Evolutionary conservation across 2,888 invertebrate genomes (phyloP).

Genomic region (Ditylenchus weischeri): DNA sequence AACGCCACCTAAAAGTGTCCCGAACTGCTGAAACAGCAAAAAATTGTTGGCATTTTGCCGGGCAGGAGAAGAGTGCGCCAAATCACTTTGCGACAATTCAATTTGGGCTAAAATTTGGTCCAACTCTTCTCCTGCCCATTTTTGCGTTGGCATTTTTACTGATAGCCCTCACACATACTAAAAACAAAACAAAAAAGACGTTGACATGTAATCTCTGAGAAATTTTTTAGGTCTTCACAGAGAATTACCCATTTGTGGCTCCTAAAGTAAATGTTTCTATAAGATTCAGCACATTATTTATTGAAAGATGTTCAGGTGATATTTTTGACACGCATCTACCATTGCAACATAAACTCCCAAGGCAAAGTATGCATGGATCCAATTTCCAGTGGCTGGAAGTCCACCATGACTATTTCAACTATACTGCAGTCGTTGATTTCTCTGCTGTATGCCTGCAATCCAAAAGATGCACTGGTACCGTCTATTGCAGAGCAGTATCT

Average conservation of each 20-base stretch:
- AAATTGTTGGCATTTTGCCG: too few relatives aligned
- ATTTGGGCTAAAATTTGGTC: too few relatives aligned
- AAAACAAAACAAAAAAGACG: too few relatives aligned
- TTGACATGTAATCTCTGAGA: too few relatives aligned
- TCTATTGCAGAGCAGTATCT: constrained; percentile 97
- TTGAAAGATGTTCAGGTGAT: constrained; percentile 61
- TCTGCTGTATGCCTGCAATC: constrained; percentile 61
- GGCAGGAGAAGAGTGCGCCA: too few relatives aligned
- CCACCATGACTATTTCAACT: constrained; percentile 96
- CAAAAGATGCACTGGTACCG: constrained; percentile 92
- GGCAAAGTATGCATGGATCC: constrained; percentile 97
- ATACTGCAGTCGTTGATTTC: constrained; percentile 95
- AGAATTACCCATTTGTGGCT: constrained; percentile 95
- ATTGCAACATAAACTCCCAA: constrained; percentile 93
- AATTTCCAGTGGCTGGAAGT: constrained; percentile 96
- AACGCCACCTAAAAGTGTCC: too few relatives aligned
- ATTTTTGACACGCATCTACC: constrained; percentile 94
- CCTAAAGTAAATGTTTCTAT: constrained; percentile 73
- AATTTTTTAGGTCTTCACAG: constrained; percentile 71
- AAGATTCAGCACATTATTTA: background rate
- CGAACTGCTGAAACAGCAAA: too few relatives aligned
- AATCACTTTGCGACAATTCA: too few relatives aligned
- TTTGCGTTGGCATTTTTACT: too few relatives aligned
- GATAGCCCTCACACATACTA: too few relatives aligned
- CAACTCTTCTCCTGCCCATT: too few relatives aligned